These are phyloP conservation scores for Prochilodus magdalenae DNA, from an alignment of 2,113 vertebrate species.

Conservation along the genomic window DNA sequence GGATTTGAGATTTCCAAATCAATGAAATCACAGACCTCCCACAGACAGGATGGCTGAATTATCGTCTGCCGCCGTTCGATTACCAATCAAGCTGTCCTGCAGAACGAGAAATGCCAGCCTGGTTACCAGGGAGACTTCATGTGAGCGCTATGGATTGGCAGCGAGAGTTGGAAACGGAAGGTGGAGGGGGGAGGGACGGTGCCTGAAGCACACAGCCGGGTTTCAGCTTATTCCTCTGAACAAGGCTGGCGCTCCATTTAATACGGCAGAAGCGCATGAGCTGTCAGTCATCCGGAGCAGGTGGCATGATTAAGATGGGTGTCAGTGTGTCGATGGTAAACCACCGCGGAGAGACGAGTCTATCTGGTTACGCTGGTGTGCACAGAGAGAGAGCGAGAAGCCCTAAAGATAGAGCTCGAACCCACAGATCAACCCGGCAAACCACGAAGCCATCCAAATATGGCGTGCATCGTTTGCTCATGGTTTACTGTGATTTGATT, in stretches of 20 bases:
- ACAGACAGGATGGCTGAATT: constrained; percentile 6
- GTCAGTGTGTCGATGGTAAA: not conserved
- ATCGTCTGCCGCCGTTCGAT: not conserved
- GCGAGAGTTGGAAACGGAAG: not conserved
- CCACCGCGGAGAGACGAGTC: not conserved
- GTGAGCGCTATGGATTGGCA: not conserved
- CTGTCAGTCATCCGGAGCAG: constrained; percentile 4
- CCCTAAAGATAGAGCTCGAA: not conserved
- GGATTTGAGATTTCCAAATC: not conserved
- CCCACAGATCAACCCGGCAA: not conserved
- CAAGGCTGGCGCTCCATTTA: not conserved
- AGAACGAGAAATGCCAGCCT: constrained; percentile 31
- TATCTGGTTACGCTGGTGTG: not conserved
- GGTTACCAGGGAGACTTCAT: constrained; percentile 6
- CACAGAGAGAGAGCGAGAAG: constrained; percentile 1
- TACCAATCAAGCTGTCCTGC: constrained; percentile 29
- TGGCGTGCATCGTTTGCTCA: not conserved
- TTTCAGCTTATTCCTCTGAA: not conserved
- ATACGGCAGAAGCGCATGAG: not conserved
- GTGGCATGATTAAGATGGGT: not conserved
- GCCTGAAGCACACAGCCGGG: not conserved
- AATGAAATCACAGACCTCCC: constrained; percentile 29
- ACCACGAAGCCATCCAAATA: not conserved
- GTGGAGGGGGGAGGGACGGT: not conserved
- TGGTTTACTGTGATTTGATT: not conserved